phyloP scores from a whole-genome alignment of 2,113 vertebrate species.

The Trogon surrucura region DNA sequence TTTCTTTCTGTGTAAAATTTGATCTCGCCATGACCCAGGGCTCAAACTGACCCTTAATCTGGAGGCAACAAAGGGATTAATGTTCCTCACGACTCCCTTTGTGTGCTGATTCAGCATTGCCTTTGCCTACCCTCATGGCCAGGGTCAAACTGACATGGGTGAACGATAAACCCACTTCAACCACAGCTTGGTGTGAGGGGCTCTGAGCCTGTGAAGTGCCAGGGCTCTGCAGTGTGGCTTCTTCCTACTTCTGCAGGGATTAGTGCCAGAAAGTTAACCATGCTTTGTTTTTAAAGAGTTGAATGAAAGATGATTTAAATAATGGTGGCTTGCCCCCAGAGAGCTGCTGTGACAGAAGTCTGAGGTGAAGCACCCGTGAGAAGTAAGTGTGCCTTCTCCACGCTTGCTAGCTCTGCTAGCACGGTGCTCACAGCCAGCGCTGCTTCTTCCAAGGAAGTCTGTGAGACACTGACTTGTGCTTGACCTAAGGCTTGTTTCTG shows the following conservation, averaged over 20 bases:
- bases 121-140: neutral
- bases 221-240: neutral
- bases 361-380: neutral
- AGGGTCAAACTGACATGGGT: accelerated
- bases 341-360: neutral
- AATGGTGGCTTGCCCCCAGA: neutral
- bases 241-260: neutral
- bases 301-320: neutral
- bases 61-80: neutral
- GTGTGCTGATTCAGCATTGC: neutral
- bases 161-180: neutral
- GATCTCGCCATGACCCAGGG: accelerated
- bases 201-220: neutral
- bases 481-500: neutral
- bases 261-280: neutral
- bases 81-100: neutral
- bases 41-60: neutral
- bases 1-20: neutral
- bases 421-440: neutral
- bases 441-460: neutral
- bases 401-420: neutral
- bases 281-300: neutral
- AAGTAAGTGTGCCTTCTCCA: neutral
- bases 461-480: neutral
- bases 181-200: neutral